phyloP scores from a whole-genome alignment of 2,113 vertebrate species.

The Pachycephala philippinensis region DNA sequence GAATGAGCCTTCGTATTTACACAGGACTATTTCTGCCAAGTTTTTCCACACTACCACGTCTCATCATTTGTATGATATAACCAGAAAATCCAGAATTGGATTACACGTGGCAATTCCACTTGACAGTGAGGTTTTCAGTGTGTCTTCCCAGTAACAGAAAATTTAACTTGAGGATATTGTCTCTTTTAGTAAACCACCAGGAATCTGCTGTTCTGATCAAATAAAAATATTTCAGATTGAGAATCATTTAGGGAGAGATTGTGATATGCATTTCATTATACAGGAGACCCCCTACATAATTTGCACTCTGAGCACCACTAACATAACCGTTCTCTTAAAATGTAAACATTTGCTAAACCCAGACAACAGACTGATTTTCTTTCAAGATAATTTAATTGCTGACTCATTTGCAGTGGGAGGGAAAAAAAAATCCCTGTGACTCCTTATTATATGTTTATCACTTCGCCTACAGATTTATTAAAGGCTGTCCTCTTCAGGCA shows the following conservation, averaged over 20 bases:
- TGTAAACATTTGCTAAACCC: neutral
- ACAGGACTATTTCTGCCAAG: neutral
- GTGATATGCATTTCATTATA: neutral
- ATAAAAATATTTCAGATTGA: neutral
- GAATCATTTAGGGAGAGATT: neutral
- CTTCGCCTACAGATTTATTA: neutral
- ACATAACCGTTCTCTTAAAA: neutral
- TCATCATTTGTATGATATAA: neutral
- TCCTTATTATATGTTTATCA: constrained; percentile 20
- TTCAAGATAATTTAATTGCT: constrained; percentile 34
- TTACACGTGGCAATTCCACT: neutral
- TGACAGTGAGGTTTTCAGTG: neutral
- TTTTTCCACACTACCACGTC: neutral
- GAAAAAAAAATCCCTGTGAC: neutral
- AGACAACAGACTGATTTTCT: neutral
- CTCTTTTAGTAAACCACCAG: neutral
- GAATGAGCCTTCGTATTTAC: neutral
- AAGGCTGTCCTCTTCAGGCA: neutral
- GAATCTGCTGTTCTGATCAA: neutral
- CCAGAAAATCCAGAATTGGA: neutral
- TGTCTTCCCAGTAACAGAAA: neutral
- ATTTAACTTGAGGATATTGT: neutral
- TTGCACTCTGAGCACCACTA: neutral
- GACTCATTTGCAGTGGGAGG: constrained; percentile 25
- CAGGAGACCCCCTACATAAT: neutral